Evolutionary conservation across 2,888 invertebrate genomes (phyloP).

Genomic region (Tenodera sinensis): DNA sequence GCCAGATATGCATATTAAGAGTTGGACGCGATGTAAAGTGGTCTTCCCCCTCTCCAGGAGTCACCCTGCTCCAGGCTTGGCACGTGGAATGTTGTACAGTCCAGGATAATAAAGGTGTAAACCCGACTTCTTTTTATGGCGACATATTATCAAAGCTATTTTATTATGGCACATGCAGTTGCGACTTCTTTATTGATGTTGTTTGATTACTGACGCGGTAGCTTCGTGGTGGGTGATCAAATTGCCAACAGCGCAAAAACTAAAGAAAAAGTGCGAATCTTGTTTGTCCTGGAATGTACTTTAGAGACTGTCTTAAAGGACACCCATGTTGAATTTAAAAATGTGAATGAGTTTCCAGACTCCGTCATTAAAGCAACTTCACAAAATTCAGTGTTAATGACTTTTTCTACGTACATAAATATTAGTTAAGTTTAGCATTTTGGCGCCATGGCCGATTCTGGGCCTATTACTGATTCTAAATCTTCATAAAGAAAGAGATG

Average conservation of each 20-base stretch:
- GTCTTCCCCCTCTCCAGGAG: too few species aligned
- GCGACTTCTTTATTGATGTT: not conserved
- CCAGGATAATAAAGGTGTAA: not conserved
- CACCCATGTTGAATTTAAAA: too few species aligned
- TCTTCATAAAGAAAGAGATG: too few species aligned
- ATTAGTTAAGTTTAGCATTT: too few species aligned
- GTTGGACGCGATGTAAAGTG: not conserved
- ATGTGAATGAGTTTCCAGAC: too few species aligned
- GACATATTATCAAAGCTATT: not conserved
- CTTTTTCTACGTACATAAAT: too few species aligned
- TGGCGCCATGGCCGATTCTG: too few species aligned
- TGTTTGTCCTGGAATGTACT: too few species aligned
- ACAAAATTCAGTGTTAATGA: too few species aligned
- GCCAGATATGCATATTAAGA: not conserved
- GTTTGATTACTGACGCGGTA: not conserved
- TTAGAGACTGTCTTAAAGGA: too few species aligned
- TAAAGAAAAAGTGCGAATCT: not conserved
- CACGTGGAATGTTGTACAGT: not conserved
- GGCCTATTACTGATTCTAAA: too few species aligned
- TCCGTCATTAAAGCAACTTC: too few species aligned
- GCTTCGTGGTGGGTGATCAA: not conserved
- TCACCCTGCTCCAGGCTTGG: not conserved
- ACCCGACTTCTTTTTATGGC: not conserved
- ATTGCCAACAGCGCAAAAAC: not conserved
- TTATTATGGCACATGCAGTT: not conserved